Evolutionary conservation across 2,113 vertebrate genomes (phyloP).

Genomic region (Galemys pyrenaicus): DNA sequence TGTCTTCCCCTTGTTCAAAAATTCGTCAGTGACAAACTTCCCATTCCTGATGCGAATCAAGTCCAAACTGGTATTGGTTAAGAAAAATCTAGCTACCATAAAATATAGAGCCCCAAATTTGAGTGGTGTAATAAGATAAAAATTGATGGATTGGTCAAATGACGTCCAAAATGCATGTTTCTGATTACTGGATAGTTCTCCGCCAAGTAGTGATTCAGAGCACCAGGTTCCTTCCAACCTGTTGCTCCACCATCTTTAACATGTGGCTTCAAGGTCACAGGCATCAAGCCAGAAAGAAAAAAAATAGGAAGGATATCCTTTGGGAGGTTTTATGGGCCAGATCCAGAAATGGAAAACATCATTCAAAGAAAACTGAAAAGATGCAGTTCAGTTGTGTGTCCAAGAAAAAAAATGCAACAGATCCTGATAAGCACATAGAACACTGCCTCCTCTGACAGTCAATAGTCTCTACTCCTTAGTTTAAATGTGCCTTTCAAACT

Average conservation of each 20-base stretch:
- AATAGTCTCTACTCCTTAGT: not conserved
- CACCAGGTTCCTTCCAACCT: not conserved
- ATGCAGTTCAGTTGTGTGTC: not conserved
- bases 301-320: not conserved
- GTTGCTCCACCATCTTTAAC: not conserved
- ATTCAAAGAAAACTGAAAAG: conserved; percentile 23
- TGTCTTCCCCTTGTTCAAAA: not conserved
- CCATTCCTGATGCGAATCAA: not conserved
- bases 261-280: not conserved
- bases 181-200: not conserved
- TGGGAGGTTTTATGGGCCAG: not conserved
- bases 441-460: not conserved
- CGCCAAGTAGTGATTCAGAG: conserved; percentile 1
- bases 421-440: not conserved
- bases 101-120: not conserved
- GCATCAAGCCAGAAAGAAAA: conserved; percentile 39
- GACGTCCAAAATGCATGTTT: conserved; percentile 15
- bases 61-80: not conserved
- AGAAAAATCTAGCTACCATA: conserved; percentile 18
- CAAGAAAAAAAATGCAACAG: conserved; percentile 34
- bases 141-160: not conserved
- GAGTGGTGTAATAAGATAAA: not conserved
- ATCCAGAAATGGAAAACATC: not conserved
- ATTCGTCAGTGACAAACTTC: conserved; percentile 16
- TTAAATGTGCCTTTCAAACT: not conserved